Conservation (phyloP, 2,797 vertebrate species). For the Pseudochirops corinnae region DNA sequence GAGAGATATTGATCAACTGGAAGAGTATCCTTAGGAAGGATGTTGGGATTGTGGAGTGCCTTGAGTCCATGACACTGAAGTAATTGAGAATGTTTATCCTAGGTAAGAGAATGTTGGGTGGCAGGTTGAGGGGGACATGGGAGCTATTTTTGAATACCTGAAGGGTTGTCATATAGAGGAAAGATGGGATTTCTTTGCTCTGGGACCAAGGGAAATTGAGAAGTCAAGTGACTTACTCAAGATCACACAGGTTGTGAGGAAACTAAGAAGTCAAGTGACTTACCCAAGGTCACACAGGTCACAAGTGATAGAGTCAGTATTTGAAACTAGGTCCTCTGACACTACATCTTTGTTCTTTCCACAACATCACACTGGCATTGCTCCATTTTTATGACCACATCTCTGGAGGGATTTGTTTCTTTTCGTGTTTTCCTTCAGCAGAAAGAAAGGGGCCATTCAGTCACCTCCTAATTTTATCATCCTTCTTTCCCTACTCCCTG, state of each 20-base stretch:
- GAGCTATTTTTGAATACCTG: background rate
- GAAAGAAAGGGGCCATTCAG: background rate
- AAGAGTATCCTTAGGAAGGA: background rate
- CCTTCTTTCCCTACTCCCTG: background rate
- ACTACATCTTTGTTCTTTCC: background rate
- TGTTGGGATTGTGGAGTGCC: background rate
- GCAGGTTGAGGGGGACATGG: background rate
- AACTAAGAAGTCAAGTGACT: background rate
- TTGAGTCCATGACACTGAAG: background rate
- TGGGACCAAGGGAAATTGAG: background rate
- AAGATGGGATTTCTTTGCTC: background rate
- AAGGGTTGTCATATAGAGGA: background rate
- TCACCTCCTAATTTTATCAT: background rate
- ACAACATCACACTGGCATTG: background rate
- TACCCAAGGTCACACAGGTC: too few relatives aligned
- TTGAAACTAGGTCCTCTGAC: background rate
- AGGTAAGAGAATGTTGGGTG: background rate
- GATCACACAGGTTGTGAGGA: background rate
- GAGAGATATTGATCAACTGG: background rate
- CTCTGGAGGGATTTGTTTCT: background rate
- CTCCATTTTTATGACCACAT: constrained; percentile 19
- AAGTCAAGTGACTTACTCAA: background rate
- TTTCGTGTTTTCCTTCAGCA: background rate
- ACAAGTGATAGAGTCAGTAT: background rate
- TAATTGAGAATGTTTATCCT: background rate